phyloP scores from a whole-genome alignment of 64 coral and sea anemone genomes.

The Stichodactyla helianthus region DNA sequence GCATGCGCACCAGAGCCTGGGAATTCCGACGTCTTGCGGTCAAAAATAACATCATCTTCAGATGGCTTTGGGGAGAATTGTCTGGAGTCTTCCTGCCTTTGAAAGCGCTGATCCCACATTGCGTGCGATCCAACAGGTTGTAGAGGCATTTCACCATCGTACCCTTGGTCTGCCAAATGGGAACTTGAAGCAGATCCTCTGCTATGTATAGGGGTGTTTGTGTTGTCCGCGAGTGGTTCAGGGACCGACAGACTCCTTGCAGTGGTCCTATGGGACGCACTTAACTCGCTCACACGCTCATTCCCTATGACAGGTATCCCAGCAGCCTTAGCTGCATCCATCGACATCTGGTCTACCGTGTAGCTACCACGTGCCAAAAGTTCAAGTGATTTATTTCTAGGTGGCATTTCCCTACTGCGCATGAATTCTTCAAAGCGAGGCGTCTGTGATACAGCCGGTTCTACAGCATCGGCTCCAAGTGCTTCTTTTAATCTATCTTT shows the following conservation, averaged over 20 bases:
- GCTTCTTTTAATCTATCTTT: neutral
- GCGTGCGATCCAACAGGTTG: neutral
- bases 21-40: neutral
- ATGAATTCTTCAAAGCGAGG: neutral
- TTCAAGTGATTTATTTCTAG: constrained; percentile 51
- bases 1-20: neutral
- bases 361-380: constrained; percentile 73
- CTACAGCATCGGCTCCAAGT: neutral
- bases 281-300: neutral
- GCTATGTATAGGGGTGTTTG: neutral
- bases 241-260: constrained; percentile 1
- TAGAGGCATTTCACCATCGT: neutral
- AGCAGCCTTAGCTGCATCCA: constrained; percentile 82
- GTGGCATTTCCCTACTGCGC: constrained; percentile 25
- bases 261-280: neutral
- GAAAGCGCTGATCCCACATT: neutral
- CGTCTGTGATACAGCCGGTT: neutral
- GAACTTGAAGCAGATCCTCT: neutral
- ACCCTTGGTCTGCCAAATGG: neutral
- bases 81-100: neutral
- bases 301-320: constrained; percentile 89
- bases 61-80: neutral
- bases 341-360: constrained; percentile 53
- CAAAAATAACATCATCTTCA: constrained; percentile 28
- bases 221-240: neutral